Evolutionary conservation across 2,113 vertebrate species (phyloP), one percentile per base, ranked within the genome.

Genomic region (Indicator maculatus): DNA sequence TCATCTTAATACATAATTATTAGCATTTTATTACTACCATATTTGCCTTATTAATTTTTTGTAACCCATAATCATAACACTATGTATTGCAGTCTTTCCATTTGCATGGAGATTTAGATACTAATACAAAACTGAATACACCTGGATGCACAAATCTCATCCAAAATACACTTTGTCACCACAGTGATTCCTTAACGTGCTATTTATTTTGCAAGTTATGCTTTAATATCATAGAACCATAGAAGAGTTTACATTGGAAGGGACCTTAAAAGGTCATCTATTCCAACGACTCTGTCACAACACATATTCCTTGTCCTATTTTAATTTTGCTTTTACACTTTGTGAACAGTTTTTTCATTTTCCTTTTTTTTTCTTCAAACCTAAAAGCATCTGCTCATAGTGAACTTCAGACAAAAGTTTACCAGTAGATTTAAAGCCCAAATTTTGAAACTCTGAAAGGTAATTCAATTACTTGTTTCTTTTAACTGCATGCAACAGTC

Each of bases 381-480:
- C 15, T 69, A 77, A 89, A 93, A 86, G 44, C 47, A 91, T 53
- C 41, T 86, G 31, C 41, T 93, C 4, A 5, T 33, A 83, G 31
- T 47, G 17, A 95, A 83, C 69, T 95, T 44, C 39, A 66, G 53
- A 47, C 30, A 58, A 75, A 93, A 95, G 58, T 81, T 69, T 83
- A 89, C 59, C 8, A 88, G 58, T 78, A 61, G 31, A 74, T 83
- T 41, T 63, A 71, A 92, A 95, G 65, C 79, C 65, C 72, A 89
- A 91, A 83, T 80, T 83, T 89, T 73, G 83, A 72, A 91, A 80
- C 56, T 93, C 23, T 83, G 55, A 83, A 88, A 86, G 3, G 20
- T 90, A 95, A 96, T 96, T 90, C 6, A 38, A 90, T 95, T 95
- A 88, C 65, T 95, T 75, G 61, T 71, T 96, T 89, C 86, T 96